Base-by-base conservation (phyloP, 1,140 invertebrate species). In the Aphaenogaster ashmeadi region DNA sequence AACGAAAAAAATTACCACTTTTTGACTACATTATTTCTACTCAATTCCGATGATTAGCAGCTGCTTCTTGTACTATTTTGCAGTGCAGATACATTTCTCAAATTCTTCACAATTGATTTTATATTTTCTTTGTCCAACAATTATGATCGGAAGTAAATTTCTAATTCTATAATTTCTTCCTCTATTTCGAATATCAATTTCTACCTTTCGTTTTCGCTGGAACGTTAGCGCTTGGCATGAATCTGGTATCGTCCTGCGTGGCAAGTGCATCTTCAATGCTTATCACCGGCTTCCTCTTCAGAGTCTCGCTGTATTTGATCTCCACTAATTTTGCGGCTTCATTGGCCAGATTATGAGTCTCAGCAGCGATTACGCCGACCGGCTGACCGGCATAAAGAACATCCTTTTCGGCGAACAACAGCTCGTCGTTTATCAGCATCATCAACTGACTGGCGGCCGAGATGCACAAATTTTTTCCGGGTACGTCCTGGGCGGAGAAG, bases 401-500 rank as follows among this genome's bases (percentile, higher is more conserved):
- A 67, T 96, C 93, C 4, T 95, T 93, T 52, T 95, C 94, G 3
- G 91, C 95, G 71, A 97, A 96, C 36, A 96, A 87, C 87, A 91
- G 2, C 92, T 96, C 95, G 77, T 95, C 93, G 5, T 83, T 6
- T n/a, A 78, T 41, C 18, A 94, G 11, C 74, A 92, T 75, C 15
- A 92, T 1, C 52, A 88, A 1, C 21, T 92, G 36, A 18, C 47
- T 79, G 11, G 36, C 67, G 38, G 8, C 72, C 87, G 94, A 91
- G 52, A 96, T 96, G 72, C 96, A 97, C 7, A 93, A 91, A 93
- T 98, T 98, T 60, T 94, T 95, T 0, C 98, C 98, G 1, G 98
- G 97, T 38, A 98, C 96, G 93, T 98, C 98, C 90, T 97, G 97
- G 0, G 97, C 97, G 11, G 96, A 96, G 87, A 97, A 96, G 91